A percentile compares a stretch with the other conserved stretches of the same genome.
Conservation (phyloP, 2,797 vertebrate species). For the Oryzias sinensis region DNA sequence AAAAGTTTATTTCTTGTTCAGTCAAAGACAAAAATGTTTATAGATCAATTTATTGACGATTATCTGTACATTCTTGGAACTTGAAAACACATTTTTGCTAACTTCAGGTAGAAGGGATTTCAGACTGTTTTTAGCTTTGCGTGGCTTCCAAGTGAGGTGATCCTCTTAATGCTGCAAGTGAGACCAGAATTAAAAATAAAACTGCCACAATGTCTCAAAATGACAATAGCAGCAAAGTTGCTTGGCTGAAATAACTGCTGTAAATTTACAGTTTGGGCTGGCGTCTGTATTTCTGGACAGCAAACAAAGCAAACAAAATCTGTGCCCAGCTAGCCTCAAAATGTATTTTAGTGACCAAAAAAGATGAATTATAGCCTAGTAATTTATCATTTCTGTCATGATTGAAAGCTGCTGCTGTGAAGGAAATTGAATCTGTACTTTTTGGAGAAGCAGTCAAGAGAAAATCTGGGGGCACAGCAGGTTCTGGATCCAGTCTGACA, state of each 20-base stretch:
- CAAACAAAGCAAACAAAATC: constrained; percentile 32
- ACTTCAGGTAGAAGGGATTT: constrained; percentile 13
- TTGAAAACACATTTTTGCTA: not conserved
- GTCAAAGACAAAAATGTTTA: not conserved
- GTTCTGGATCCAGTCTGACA: constrained; percentile 4
- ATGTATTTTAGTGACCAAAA: constrained; percentile 22
- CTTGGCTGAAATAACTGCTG: constrained; percentile 4
- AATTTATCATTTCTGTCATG: constrained; percentile 41
- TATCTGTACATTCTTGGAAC: constrained; percentile 36
- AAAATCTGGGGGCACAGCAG: constrained; percentile 1
- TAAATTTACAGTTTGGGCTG: constrained; percentile 30
- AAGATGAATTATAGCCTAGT: constrained; percentile 24
- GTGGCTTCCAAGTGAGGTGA: constrained; percentile 28
- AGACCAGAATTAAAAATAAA: not conserved
- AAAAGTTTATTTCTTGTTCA: not conserved
- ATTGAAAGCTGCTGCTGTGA: constrained; percentile 31
- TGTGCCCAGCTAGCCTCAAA: constrained; percentile 16
- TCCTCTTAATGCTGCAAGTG: constrained; percentile 20
- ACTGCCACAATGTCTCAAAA: too few species aligned
- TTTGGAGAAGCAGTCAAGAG: constrained; percentile 14
- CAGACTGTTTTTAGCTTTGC: constrained; percentile 21
- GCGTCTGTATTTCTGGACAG: constrained; percentile 38
- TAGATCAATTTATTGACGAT: constrained; percentile 33
- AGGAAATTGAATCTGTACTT: constrained; percentile 9
- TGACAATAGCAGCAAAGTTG: constrained; percentile 10